Percentiles rank a stretch among this genome's conserved stretches.
Conservation (phyloP, 1,140 invertebrate genomes). For the Solenopsis invicta region DNA sequence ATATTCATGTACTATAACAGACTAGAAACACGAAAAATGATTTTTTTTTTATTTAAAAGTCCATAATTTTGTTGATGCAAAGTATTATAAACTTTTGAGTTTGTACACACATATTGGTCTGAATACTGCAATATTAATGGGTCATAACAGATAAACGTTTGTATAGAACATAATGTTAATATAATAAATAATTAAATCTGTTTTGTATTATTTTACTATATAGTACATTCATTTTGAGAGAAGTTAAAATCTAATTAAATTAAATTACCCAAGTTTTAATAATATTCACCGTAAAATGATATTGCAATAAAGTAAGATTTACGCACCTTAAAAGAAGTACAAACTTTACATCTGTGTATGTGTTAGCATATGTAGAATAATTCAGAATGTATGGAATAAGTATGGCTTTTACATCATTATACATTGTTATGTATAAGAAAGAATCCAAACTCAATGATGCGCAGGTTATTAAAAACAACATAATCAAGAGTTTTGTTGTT, state of each 20-base stretch:
- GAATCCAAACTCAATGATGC: neutral
- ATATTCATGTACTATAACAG: neutral
- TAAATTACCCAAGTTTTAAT: neutral
- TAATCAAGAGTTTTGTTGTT: neutral
- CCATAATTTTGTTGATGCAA: neutral
- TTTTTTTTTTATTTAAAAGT: neutral
- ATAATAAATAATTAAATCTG: neutral
- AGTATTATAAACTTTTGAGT: neutral
- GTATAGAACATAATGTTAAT: no score
- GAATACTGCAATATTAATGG: no score
- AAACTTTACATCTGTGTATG: neutral
- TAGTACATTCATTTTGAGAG: neutral
- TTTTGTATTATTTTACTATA: neutral
- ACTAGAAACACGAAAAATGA: neutral
- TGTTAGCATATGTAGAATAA: neutral
- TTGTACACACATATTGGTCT: neutral
- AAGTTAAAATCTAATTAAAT: neutral
- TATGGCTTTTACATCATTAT: neutral
- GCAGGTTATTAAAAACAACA: neutral
- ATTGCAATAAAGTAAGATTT: neutral
- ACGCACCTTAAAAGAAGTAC: neutral
- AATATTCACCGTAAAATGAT: neutral
- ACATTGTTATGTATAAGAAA: neutral
- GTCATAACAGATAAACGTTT: no score
- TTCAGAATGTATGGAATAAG: neutral